Base-by-base conservation (phyloP, 2,888 invertebrate genomes). In the Cataglyphis rosenhaueri region DNA sequence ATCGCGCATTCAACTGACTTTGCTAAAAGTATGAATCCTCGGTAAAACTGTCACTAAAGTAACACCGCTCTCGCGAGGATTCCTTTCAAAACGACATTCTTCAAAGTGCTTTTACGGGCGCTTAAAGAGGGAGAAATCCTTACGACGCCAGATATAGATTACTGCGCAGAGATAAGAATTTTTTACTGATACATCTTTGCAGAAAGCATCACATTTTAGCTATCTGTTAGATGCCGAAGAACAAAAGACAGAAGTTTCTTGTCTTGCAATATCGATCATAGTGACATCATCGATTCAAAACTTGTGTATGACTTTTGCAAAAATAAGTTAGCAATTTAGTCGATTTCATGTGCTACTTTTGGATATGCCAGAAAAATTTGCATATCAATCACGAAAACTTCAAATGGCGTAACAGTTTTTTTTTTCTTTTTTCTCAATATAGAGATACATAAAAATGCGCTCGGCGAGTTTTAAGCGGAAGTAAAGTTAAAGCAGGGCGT, bases 71-170 rank as follows among this genome's bases (percentile, higher is more conserved):
- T 81, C 71, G 71, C 55, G 73, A 61, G 55, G 62, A 74, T 78
- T 82, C 59, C 44, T 79, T 79, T 79, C 71, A 79, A 71, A 79
- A 79, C 35, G 78, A 79, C 59, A n/a, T 59, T 79, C 59, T 48
- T 68, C 61, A 70, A 57, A 86, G 81, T 88, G 83, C 84, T 87
- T 88, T 87, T 78, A 82, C 76, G 65, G 81, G n/a, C 76, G 81
- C 59, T 78, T 81, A 57, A 84, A 78, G 68, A 52, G 55, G 25
- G 75, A 35, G 82, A 84, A 83, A 86, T 75, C 78, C n/a, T 83
- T 86, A 86, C 81, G 79, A 71, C 68, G 74, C 25, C 62, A 70
- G 59, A 75, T 57, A 68, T 79, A 70, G 59, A 35, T 82, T 70
- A 55, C 61, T 21, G 32, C 21, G 18, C 66, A 41, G 81, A 41